A percentile compares a stretch with the other conserved stretches of the same genome.
Evolutionary conservation across 2,888 invertebrate genomes (phyloP).

Genomic region (Craniophora ligustri): DNA sequence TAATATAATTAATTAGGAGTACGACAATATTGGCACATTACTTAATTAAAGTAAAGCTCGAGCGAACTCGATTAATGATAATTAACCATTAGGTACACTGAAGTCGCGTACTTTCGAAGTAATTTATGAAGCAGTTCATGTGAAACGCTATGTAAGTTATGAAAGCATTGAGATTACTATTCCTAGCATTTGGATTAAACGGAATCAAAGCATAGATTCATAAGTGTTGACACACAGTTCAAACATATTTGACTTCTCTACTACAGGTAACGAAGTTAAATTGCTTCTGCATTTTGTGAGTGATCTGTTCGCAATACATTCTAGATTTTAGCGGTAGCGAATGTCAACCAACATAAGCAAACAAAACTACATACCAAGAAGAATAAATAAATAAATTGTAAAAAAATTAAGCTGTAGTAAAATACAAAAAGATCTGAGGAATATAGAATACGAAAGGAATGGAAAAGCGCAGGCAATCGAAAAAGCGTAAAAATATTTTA

Average conservation of each 20-base stretch:
- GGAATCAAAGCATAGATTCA: background rate
- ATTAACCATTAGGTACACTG: constrained; percentile 18
- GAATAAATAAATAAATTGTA: constrained; percentile 2
- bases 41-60: constrained; percentile 20
- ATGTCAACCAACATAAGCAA: background rate
- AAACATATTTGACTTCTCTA: too few relatives aligned
- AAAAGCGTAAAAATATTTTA: background rate
- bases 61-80: constrained; percentile 33
- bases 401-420: background rate
- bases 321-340: background rate
- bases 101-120: constrained; percentile 16
- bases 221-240: too few relatives aligned
- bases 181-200: background rate
- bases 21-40: constrained; percentile 5
- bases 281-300: too few relatives aligned
- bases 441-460: background rate
- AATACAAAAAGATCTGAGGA: background rate
- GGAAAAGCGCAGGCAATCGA: background rate
- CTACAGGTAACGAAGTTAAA: too few relatives aligned
- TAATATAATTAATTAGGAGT: constrained; percentile 8
- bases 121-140: constrained; percentile 24
- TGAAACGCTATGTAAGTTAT: constrained; percentile 32
- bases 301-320: too few relatives aligned
- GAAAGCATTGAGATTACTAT: constrained; percentile 7
- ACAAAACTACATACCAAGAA: constrained; percentile 1